Evolutionary conservation across 64 coral and sea anemone species (phyloP), one percentile per base, ranked within the genome.

Genomic region (Acropora yongei): DNA sequence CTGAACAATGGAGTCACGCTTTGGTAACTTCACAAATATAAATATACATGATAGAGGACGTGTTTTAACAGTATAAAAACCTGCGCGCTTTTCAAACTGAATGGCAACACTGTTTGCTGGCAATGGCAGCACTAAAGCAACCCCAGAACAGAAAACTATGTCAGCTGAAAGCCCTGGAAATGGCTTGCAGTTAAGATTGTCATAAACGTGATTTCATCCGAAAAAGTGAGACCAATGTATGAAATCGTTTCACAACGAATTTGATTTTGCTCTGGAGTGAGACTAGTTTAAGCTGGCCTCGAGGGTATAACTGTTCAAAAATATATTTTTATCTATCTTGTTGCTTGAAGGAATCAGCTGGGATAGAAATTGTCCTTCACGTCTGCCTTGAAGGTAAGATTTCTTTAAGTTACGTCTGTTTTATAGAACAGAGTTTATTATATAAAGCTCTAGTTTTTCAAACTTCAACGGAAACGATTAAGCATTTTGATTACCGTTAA

Each of bases 1-100:
- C 30, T 30, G 30, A 30, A 30, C 30, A 30, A 30, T 30, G 71
- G 48, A 68, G 65, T 84, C 63, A 84, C 82, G 82, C 82, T 84
- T 47, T 47, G 67, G n/a, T 84, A 41, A 84, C 17, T 69, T 49
- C 4, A 69, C 19, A 42, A 84, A 84, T 20, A 71, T 84, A 45
- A 84, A 84, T 66, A 84, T 13, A 69, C 71, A 69, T 63, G 71
- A 45, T 1, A 78, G 61, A 11, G 44, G 16, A 84, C 68, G 68
- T 69, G 67, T 84, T 47, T 68, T 49, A 84, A 84, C 82, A 65
- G 61, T 49, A 69, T 41, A 84, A 49, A 49, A 78, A 72, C 66
- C 6, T 49, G 82, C 75, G 82, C 82, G 82, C 41, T 48, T 84
- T 84, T 69, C 65, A 48, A 4, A 55, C 9, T 55, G 51, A 55